Base-by-base conservation (phyloP, 2,113 vertebrate genomes). In the Barbus barbus region DNA sequence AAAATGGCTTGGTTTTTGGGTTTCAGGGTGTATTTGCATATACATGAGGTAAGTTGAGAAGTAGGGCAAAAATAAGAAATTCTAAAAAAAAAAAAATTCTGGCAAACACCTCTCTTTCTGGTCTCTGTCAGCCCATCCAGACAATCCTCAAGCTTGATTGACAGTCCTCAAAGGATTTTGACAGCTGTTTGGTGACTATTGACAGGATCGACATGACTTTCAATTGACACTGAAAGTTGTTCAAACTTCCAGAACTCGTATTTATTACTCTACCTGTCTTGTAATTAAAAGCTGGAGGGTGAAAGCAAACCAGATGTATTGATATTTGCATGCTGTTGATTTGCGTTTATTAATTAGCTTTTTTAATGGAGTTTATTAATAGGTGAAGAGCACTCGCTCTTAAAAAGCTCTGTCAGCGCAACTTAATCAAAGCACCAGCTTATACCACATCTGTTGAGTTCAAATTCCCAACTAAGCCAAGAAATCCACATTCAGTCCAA, bases 221-320 rank as follows among this genome's bases (percentile, higher is more conserved):
- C 38, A 46, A 9, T 8, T 28, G 65, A 61, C 76, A 67, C 61
- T 79, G 63, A 79, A 79, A 46, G 46, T 69, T 58, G 20, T 69
- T 46, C 44, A 26, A 20, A 46, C 26, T 65, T 48, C 28, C 16
- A 46, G 44, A 61, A 44, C 12, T 44, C 14, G 3, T 46, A 28
- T 80, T n/a, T 46, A 22, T 46, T 38, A 11, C 9, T 22, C 36
- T 48, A n/a, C 44, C 9, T 81, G 20, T 44, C 6, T 14, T 65
- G 41, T 51, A 65, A 33, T 81, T 67, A 67, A 81, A 81, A 81
- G 8, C 60, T 48, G 56, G 77, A 61, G 12, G 76, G 60, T 22
- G 33, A 38, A 60, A 78, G 33, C 33, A 61, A 65, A 67, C 26
- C 38, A 28, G 20, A 51, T 3, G 6, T 7, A 24, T 51, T 69